Evolutionary conservation across 1,140 invertebrate genomes (phyloP), one percentile per base, ranked within the genome.

Genomic region (Leptonema lineaticorne): DNA sequence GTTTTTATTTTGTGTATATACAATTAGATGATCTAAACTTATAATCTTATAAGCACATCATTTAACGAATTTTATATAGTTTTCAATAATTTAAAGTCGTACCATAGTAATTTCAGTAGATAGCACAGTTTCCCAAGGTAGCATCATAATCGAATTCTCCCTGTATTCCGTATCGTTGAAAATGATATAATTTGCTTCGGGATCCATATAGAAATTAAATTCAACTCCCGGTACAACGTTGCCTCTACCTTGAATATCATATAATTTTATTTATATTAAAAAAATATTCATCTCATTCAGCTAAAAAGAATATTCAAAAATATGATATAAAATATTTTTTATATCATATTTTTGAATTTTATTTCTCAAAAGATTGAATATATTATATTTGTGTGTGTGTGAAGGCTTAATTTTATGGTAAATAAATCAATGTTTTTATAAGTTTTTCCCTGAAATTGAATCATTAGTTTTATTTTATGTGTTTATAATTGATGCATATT

Each of bases 131-230:
- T 87, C 85, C 83, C 80, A 85, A 4, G 85, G 82, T 0, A 81
- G 59, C 26, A 87, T 67, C 33, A 76, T 58, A 18, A 75, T 64
- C 0, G 73, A 72, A 41, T 67, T 29, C 8, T 70, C 59, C n/a
- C 53, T 69, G 58, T 74, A 76, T 1, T 68, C 74, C 2, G 75
- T 77, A 0, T 71, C 58, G 58, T 81, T 83, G 0, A 90, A 74
- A 4, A 85, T 81, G 22, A 90, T 83, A 50, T 76, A 78, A 53
- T 87, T 85, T 11, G 87, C 84, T 74, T 88, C 85, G 1, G 88
- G 88, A 74, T 90, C 89, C 57, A 76, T 74, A 16, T 76, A 75
- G 72, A 90, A 90, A 76, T 91, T 91, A 74, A 86, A 90, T 76
- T 91, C 89, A 0, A 85, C 79, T 8, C 82, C 81, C 0, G 82